Evolutionary conservation across 2,888 invertebrate species (phyloP).

Genomic region (Drosophila cognata): DNA sequence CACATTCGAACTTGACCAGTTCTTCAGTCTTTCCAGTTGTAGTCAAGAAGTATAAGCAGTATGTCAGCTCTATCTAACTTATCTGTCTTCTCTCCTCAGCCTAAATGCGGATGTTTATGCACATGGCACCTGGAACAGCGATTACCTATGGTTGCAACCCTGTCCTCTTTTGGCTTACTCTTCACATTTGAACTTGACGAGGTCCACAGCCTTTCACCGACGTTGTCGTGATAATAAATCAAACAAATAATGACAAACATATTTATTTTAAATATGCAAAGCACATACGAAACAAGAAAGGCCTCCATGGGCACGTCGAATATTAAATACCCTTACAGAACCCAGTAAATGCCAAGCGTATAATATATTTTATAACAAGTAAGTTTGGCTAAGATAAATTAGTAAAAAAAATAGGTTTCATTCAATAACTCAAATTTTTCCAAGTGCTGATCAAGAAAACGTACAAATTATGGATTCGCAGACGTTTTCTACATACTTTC

Average conservation of each 20-base stretch:
- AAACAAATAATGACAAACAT: slow-evolving; percentile 24
- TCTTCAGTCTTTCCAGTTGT: not conserved
- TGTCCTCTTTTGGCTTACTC: not conserved
- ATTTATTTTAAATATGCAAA: not conserved
- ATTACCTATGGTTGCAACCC: not conserved
- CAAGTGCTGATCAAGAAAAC: not conserved
- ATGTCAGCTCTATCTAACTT: not conserved
- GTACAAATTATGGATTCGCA: not conserved
- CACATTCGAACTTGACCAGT: not conserved
- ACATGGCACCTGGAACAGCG: not conserved
- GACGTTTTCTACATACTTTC: not conserved
- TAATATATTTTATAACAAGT: too few relatives aligned
- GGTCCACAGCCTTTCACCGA: slow-evolving; percentile 44
- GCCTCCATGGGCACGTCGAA: not conserved
- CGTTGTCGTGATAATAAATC: slow-evolving; percentile 39
- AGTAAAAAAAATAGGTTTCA: too few relatives aligned
- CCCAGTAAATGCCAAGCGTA: not conserved
- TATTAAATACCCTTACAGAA: not conserved
- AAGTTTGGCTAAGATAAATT: too few relatives aligned
- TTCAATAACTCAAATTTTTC: not conserved
- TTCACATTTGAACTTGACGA: slow-evolving; percentile 3
- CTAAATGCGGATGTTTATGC: not conserved
- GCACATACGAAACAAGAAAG: not conserved
- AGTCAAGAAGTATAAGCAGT: not conserved
- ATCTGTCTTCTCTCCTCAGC: not conserved